Conservation (phyloP, 2,113 vertebrate genomes). For the Piliocolobus tephrosceles region DNA sequence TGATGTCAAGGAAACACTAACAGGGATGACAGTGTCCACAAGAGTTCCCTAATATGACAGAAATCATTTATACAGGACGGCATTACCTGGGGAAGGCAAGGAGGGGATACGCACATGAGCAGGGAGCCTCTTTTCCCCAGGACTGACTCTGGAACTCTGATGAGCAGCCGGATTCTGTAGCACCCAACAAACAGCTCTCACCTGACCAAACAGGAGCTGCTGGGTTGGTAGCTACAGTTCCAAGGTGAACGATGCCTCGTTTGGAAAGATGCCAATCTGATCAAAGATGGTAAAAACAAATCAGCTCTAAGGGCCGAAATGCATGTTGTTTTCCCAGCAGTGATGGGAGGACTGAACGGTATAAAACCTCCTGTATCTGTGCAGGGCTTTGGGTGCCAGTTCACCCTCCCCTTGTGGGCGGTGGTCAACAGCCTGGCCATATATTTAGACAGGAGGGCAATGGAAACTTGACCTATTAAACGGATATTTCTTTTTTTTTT, state of each 20-base stretch:
- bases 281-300: not conserved
- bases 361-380: not conserved
- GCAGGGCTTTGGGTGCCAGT: not conserved
- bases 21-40: not conserved
- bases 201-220: not conserved
- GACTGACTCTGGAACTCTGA: not conserved
- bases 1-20: not conserved
- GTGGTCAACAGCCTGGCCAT: not conserved
- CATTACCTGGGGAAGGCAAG: not conserved
- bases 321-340: not conserved
- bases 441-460: not conserved
- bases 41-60: not conserved
- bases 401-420: not conserved
- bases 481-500: not conserved
- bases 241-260: not conserved
- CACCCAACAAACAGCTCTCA: not conserved
- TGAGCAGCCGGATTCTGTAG: not conserved
- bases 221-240: not conserved
- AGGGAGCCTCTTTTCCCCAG: not conserved
- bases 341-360: not conserved
- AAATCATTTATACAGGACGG: not conserved
- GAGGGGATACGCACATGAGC: not conserved
- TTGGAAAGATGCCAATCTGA: not conserved
- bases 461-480: not conserved
- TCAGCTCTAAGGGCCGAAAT: not conserved